Base-by-base conservation (phyloP, 2,113 vertebrate genomes). In the Serilophus lunatus region DNA sequence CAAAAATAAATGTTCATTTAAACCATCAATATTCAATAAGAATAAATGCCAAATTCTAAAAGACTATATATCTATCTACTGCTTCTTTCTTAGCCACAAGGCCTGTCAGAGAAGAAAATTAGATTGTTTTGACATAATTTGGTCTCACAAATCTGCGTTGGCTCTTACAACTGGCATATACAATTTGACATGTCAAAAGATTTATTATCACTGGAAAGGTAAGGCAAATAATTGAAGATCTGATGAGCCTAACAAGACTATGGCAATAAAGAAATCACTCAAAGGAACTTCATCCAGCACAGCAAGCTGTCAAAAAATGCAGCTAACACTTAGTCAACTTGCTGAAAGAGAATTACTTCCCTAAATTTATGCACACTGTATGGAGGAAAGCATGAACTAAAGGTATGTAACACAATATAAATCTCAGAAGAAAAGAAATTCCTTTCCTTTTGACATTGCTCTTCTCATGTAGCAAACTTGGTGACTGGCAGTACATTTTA, bases 401-500 rank as follows among this genome's bases (percentile, higher is more conserved):
- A 79, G 35, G 74, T 82, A 95, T 24, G 61, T 53, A 96, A 86
- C 91, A 93, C 84, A 84, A 86, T 31, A 85, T 33, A 74, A 86
- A 92, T 75, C 76, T 68, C 80, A 51, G 44, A 72, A 86, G 88
- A 77, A 72, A 93, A 93, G 65, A 88, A 96, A 96, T 95, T 91
- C 82, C 66, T 89, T 86, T 92, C 81, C 53, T 92, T 95, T 88
- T 80, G 95, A 85, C 95, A 81, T 64, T 68, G 92, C 77, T 88
- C 95, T 92, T 95, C 57, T 65, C 64, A 82, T 76, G 82, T 68
- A 91, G 93, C 78, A 80, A 95, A 96, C 91, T 95, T 92, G 83
- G 96, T 92, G 96, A 94, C 96, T 96, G 96, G 90, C 92, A 97
- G 98, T 94, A 97, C 94, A 96, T 98, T 98, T 97, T 96, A 97